Conservation (phyloP, 2,888 invertebrate genomes). For the Drosophila neonasuta region DNA sequence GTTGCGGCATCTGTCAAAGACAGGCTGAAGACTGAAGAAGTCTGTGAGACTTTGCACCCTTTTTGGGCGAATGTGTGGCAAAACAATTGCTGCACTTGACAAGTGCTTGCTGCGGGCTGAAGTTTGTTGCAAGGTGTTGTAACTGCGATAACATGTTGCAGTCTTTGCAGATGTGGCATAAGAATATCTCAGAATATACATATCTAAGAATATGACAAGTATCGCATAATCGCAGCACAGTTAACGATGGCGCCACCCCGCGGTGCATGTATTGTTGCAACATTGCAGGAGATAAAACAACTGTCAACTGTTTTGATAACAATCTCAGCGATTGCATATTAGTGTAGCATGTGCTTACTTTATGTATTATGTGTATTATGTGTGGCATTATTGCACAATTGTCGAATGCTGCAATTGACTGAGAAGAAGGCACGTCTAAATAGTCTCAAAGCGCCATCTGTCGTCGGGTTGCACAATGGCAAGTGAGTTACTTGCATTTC, state of each 20-base stretch:
- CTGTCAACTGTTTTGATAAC: conserved; percentile 17
- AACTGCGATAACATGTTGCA: conserved; percentile 23
- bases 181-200: not conserved
- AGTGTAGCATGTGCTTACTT: conserved; percentile 1
- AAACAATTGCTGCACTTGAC: conserved; percentile 33
- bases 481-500: not conserved
- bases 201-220: not conserved
- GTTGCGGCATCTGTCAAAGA: conserved; percentile 19
- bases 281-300: conserved; percentile 11
- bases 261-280: conserved; percentile 13
- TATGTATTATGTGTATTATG: not conserved
- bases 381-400: conserved; percentile 13
- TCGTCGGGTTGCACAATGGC: not conserved
- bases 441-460: not conserved
- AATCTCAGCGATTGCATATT: conserved; percentile 14
- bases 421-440: not conserved
- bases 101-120: conserved; percentile 9
- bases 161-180: conserved; percentile 26
- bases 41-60: not conserved
- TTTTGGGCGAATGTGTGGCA: conserved; percentile 9
- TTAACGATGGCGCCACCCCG: conserved; percentile 7
- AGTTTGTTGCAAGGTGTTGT: conserved; percentile 24
- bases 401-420: not conserved
- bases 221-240: conserved; percentile 43
- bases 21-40: not conserved